Evolutionary conservation across 2,888 invertebrate species (phyloP), one percentile per base, ranked within the genome.

Genomic region (Tenthredo notha): DNA sequence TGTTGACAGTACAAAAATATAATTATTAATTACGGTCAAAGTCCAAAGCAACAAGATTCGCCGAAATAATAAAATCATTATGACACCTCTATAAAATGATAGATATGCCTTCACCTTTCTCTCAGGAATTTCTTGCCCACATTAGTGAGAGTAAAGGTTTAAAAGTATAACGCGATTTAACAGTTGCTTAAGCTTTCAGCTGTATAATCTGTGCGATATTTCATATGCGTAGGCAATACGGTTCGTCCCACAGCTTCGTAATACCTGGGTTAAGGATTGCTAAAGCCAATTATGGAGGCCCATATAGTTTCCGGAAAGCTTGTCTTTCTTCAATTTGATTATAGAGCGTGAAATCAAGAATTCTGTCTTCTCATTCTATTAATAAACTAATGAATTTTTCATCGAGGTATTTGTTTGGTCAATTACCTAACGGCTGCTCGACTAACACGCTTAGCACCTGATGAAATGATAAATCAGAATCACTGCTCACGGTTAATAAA

Each of bases 251-350:
- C 21, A n/a, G 25, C 25, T 43, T 15, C 25, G 7, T 40, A 50
- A 50, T 33, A 6, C 37, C 47, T 54, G n/a, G 18, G 18, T 54
- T 50, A 7, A 29, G 47, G 40, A 75, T 75, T 75, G 40, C 47
- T 4, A 1, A 21, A 25, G 47, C 75, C 47, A 47, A 75, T 75
- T 75, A 75, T 43, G 75, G 25, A 29, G 54, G 10, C 77, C 15
- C 9, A 47, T 47, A 29, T 15, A n/a, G 33, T 77, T 77, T 54
- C 54, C 40, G 77, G 77, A 77, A 77, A 54, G 77, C 54, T 77
- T 29, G 3, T 40, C 43, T 77, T 77, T 25, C 15, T 21, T 21
- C 12, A 1, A 21, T 18, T 43, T 4, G 21, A 43, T 72, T 21
- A 12, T 18, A 21, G 9, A 33, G 70, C 29, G 33, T 70, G 70